These are phyloP conservation scores for Echinops telfairi DNA, from an alignment of 2,113 vertebrate species.

Conservation along the genomic window DNA sequence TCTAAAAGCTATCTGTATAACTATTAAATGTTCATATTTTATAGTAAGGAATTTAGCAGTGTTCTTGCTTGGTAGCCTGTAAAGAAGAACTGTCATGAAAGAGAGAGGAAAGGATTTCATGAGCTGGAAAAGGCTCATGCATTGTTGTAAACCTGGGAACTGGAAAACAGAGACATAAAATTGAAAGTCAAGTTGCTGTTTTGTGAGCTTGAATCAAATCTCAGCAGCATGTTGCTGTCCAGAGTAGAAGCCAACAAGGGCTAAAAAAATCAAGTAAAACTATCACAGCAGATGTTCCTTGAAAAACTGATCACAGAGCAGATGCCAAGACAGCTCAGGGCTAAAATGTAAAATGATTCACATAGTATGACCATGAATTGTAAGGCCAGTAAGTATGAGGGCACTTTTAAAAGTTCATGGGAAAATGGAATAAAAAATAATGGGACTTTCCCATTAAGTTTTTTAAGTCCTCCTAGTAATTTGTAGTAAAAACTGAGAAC, in stretches of 20 bases:
- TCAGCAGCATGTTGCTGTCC: constrained; percentile 55
- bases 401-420: too few relatives aligned
- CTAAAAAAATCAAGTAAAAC: constrained; percentile 76
- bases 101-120: neutral
- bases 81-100: constrained; percentile 56
- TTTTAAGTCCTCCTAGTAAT: too few relatives aligned
- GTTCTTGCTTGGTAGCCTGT: constrained; percentile 62
- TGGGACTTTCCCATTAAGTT: too few relatives aligned
- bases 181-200: constrained; percentile 60
- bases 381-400: neutral
- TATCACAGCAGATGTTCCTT: constrained; percentile 9
- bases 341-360: constrained; percentile 18
- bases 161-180: constrained; percentile 68
- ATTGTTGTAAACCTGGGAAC: constrained; percentile 44
- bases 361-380: neutral
- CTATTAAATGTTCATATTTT: constrained; percentile 63
- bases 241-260: constrained; percentile 69
- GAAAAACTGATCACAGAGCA: neutral
- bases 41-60: neutral
- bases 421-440: too few relatives aligned
- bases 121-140: constrained; percentile 66
- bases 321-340: neutral
- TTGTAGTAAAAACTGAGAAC: neutral
- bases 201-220: constrained; percentile 70
- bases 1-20: constrained; percentile 47